Percentiles rank a stretch among this genome's conserved stretches.
Conservation (phyloP, 2,113 vertebrate species). For the Geococcyx californianus region DNA sequence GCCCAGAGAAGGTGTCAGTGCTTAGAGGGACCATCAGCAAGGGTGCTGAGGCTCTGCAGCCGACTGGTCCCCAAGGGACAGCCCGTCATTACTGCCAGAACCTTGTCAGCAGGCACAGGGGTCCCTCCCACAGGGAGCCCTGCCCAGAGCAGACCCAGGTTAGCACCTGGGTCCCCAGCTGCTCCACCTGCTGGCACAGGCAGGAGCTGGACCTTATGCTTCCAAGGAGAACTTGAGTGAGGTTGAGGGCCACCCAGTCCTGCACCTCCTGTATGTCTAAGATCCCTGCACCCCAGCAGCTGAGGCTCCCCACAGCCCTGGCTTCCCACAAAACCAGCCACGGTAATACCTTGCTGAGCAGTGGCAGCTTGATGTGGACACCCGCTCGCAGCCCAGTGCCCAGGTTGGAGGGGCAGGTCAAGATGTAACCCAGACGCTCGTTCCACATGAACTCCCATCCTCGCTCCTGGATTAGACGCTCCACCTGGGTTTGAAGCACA, state of each 20-base stretch:
- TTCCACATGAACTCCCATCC: slow-evolving; percentile 92
- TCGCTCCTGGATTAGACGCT: slow-evolving; percentile 81
- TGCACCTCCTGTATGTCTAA: accelerated
- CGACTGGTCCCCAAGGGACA: accelerated
- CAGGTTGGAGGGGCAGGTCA: slow-evolving; percentile 86
- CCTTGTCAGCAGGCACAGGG: not conserved
- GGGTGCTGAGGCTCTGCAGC: not conserved
- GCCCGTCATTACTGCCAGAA: not conserved
- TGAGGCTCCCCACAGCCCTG: not conserved
- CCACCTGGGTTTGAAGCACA: slow-evolving; percentile 71
- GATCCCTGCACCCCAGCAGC: not conserved
- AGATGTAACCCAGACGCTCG: slow-evolving; percentile 82
- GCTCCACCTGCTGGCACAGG: not conserved
- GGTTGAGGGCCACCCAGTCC: not conserved
- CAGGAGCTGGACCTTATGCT: accelerated
- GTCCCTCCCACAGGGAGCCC: not conserved
- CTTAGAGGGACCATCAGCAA: not conserved
- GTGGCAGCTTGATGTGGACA: slow-evolving; percentile 83
- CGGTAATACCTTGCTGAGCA: slow-evolving; percentile 81
- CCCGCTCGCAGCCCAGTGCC: slow-evolving; percentile 84
- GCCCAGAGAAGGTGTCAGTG: not conserved
- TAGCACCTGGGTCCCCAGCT: accelerated
- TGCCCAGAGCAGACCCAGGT: not conserved
- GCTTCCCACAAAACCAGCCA: not conserved
- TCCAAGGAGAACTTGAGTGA: accelerated